Percentiles rank a stretch among this genome's conserved stretches.
Conservation (phyloP, 2,888 invertebrate genomes). For the Apamea epomidion region DNA sequence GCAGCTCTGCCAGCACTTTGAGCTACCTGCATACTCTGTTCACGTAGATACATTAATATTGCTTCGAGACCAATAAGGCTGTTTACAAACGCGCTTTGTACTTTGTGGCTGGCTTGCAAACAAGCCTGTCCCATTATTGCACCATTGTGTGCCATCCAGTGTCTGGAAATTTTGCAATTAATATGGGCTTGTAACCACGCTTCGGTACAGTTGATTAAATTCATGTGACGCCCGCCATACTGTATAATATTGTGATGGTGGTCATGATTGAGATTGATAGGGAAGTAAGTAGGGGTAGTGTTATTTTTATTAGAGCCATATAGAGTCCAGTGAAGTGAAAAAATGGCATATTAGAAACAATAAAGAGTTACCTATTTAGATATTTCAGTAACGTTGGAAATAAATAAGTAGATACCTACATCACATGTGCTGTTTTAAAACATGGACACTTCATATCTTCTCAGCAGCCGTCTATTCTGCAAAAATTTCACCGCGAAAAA, state of each 20-base stretch:
- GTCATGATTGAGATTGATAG: conserved; percentile 25
- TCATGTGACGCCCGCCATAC: conserved; percentile 45
- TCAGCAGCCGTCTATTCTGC: not conserved
- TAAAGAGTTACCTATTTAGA: not conserved
- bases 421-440: not conserved
- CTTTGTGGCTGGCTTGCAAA: conserved; percentile 79
- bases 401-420: not conserved
- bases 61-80: conserved; percentile 83
- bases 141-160: conserved; percentile 72
- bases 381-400: not conserved
- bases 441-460: not conserved
- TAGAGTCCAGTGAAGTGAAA: not conserved
- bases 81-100: conserved; percentile 84
- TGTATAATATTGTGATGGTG: conserved; percentile 16
- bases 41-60: conserved; percentile 73
- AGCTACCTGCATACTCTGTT: conserved; percentile 41
- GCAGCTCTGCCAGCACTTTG: conserved; percentile 46
- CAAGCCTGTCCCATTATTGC: conserved; percentile 80
- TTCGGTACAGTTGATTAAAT: conserved; percentile 57
- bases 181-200: conserved; percentile 67
- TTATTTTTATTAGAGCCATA: too few species aligned
- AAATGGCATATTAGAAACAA: not conserved
- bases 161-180: conserved; percentile 80
- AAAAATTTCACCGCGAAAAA: not conserved
- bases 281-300: not conserved